These are phyloP conservation scores for Tarsius wallacei DNA, from an alignment of 2,797 vertebrate species.

Conservation along the genomic window DNA sequence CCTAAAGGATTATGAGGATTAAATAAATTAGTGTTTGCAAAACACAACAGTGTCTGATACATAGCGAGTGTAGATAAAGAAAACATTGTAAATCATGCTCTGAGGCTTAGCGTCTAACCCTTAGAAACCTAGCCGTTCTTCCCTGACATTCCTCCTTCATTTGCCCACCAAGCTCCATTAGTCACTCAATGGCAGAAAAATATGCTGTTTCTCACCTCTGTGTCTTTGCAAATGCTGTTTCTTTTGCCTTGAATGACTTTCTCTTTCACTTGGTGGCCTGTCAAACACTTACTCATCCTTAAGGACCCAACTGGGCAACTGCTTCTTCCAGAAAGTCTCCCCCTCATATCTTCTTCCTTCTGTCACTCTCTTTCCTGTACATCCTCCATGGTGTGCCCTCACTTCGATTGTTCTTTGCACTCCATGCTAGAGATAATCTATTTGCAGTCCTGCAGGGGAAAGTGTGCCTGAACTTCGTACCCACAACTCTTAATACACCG, in stretches of 20 bases:
- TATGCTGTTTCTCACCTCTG: neutral
- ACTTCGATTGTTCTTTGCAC: neutral
- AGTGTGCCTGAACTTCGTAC: neutral
- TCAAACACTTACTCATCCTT: conserved; percentile 38
- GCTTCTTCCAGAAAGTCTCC: conserved; percentile 11
- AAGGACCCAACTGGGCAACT: neutral
- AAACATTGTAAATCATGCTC: neutral
- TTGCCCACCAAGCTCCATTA: neutral
- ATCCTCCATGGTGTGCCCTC: neutral
- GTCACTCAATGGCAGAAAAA: neutral
- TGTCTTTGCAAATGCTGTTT: neutral
- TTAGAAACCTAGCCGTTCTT: neutral
- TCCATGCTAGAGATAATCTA: neutral
- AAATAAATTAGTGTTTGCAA: neutral
- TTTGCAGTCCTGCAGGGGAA: neutral
- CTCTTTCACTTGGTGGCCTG: neutral
- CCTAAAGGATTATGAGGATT: neutral
- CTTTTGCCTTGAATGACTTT: neutral
- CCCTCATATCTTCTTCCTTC: neutral
- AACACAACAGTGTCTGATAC: neutral
- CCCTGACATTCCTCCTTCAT: neutral
- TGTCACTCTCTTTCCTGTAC: neutral
- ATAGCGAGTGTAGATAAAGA: neutral
- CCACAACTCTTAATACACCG: neutral
- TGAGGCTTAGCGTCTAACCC: neutral